Base-by-base conservation (phyloP, 53 echinoderm and acorn worm species). In the Paracentrotus lividus region DNA sequence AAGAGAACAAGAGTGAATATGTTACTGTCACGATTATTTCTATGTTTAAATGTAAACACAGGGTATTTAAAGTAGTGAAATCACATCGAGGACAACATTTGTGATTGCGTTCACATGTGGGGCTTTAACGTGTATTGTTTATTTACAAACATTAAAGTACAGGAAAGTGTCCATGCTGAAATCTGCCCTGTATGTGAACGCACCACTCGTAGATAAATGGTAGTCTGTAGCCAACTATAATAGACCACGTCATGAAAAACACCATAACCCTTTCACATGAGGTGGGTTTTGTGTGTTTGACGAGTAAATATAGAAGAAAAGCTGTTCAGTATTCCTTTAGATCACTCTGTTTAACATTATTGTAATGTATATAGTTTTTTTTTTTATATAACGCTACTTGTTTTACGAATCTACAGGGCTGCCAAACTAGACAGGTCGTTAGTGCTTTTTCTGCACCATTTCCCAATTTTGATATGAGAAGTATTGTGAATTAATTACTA, bases 391-490 rank as follows among this genome's bases (percentile, higher is more conserved):
- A 38, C 47, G 10, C 51, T 85, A 47, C 85, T 85, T 49, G 85
- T n/a, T 85, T 85, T 29, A 49, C 49, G 27, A 49, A 29, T 85
- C 49, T 85, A 85, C 47, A 7, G 51, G 85, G 85, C 47, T 85
- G 85, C 32, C 85, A 29, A 85, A 85, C 49, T 85, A 47, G 85
- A 85, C 26, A 85, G 24, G n/a, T 8, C 1, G 47, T 31, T 85
- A 85, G 85, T 51, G 29, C 85, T 49, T 51, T 49, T 85, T 51
- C 27, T 49, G 85, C 47, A 49, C 47, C 51, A 26, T 49, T 49
- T 49, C 49, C 85, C 85, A 51, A 85, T 47, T 85, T 85, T 85
- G 47, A 85, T 85, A 85, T 85, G 85, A 85, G 49, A 85, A 51
- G 47, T 85, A 85, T 85, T 85, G 85, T 51, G 85, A 85, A 49